phyloP scores from a whole-genome alignment of 2,113 vertebrate genomes.

The zebrafish (Danio rerio) region DNA sequence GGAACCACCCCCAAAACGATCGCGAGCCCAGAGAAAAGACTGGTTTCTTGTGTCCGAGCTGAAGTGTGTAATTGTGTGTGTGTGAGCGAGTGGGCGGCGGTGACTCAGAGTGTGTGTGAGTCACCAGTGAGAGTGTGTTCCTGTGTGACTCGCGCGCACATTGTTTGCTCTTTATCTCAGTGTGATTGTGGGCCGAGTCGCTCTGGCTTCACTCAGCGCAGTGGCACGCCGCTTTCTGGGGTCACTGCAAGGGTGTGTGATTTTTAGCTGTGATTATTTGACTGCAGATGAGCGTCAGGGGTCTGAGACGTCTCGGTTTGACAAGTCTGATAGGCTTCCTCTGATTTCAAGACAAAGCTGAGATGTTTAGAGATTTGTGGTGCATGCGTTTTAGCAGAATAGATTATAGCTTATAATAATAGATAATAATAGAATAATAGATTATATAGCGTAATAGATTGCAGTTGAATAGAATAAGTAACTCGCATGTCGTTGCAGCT shows the following conservation, averaged over 20 bases:
- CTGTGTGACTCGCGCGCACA: constrained; percentile 76
- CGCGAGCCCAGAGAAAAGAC: constrained; percentile 56
- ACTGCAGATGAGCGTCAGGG: neutral
- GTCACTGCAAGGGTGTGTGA: constrained; percentile 7
- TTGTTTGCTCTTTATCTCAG: constrained; percentile 80
- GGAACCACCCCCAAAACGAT: constrained; percentile 65
- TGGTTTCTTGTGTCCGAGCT: constrained; percentile 63
- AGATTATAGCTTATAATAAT: no score
- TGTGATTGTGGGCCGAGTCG: constrained; percentile 55
- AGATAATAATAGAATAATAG: no score
- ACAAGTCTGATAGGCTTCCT: neutral
- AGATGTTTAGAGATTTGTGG: neutral
- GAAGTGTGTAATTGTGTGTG: constrained; percentile 59
- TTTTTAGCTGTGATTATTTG: constrained; percentile 8
- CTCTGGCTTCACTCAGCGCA: constrained; percentile 36
- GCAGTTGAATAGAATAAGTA: no score
- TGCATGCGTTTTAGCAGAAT: neutral
- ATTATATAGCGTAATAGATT: no score
- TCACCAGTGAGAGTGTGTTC: constrained; percentile 76
- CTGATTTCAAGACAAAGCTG: neutral
- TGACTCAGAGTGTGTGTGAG: constrained; percentile 78
- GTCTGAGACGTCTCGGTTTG: constrained; percentile 3
- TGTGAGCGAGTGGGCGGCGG: constrained; percentile 72
- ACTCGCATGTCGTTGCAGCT: no score
- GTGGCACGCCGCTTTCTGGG: constrained; percentile 6